Conservation (phyloP, 1,140 invertebrate species). For the Lordiphosa stackelbergi region DNA sequence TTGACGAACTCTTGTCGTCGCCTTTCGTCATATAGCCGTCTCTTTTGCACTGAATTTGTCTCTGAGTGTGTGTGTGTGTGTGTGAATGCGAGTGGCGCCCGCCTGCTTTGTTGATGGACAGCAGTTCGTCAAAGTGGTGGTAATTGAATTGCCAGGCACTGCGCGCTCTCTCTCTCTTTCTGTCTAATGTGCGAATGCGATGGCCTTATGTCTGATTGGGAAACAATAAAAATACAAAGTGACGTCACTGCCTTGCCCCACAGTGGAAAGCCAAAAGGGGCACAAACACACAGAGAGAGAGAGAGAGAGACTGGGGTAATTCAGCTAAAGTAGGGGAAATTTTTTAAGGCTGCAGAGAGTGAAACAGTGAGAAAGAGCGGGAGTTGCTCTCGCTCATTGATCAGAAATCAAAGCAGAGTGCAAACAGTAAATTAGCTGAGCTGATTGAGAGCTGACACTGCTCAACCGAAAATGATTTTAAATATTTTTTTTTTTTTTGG, state of each 20-base stretch:
- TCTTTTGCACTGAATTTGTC: slow-evolving; percentile 28
- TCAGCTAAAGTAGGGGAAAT: slow-evolving; percentile 68
- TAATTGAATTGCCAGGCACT: slow-evolving; percentile 59
- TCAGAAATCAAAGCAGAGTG: slow-evolving; percentile 43
- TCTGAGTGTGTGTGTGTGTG: neutral
- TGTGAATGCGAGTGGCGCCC: neutral
- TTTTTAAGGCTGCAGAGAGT: slow-evolving; percentile 11
- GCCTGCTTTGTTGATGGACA: slow-evolving; percentile 59
- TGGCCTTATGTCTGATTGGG: slow-evolving; percentile 47
- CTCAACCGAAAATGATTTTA: too few species aligned
- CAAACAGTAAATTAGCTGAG: neutral
- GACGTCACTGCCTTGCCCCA: slow-evolving; percentile 39
- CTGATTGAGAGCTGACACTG: neutral
- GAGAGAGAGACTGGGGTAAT: slow-evolving; percentile 35
- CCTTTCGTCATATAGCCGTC: slow-evolving; percentile 66
- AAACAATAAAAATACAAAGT: slow-evolving; percentile 57
- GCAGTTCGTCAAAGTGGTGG: slow-evolving; percentile 75
- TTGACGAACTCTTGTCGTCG: slow-evolving; percentile 74
- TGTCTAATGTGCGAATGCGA: slow-evolving; percentile 39
- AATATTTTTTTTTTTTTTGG: too few species aligned
- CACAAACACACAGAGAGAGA: slow-evolving; percentile 1
- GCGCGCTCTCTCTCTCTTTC: slow-evolving; percentile 13
- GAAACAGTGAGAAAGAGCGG: slow-evolving; percentile 7
- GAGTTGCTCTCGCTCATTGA: slow-evolving; percentile 18
- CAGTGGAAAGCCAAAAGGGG: slow-evolving; percentile 5